Percentiles rank a stretch among this genome's conserved stretches.
These are phyloP conservation scores for Montifringilla adamsi DNA, from an alignment of 2,113 vertebrate species.

Conservation along the genomic window DNA sequence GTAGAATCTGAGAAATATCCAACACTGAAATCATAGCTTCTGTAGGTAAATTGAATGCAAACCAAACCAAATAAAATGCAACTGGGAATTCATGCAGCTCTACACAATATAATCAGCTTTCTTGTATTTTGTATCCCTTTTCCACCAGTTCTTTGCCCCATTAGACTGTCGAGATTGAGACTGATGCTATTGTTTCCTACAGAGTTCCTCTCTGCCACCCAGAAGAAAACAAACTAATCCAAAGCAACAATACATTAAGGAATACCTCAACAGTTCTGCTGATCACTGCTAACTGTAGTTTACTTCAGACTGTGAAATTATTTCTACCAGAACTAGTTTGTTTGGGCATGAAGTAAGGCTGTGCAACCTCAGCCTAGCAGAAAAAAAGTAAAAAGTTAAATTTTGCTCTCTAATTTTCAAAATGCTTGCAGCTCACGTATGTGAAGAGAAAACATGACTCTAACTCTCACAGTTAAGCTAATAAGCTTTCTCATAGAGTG, in stretches of 20 bases:
- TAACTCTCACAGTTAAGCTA: slow-evolving; percentile 37
- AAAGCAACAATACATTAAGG: slow-evolving; percentile 5
- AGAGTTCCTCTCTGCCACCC: not conserved
- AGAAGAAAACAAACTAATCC: slow-evolving; percentile 30
- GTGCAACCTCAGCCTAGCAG: not conserved
- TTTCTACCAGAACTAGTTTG: not conserved
- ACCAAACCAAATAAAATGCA: not conserved
- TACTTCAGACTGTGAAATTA: not conserved
- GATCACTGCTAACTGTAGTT: not conserved
- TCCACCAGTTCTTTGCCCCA: not conserved
- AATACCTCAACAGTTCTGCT: not conserved
- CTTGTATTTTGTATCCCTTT: not conserved
- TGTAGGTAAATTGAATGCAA: not conserved
- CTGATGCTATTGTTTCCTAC: slow-evolving; percentile 8
- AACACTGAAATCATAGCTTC: not conserved
- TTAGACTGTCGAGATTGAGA: not conserved
- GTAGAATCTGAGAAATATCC: not conserved
- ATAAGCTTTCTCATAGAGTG: slow-evolving; percentile 46
- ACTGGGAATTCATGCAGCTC: not conserved
- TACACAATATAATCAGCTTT: not conserved
- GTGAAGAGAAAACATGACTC: slow-evolving; percentile 21
- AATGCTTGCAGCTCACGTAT: not conserved
- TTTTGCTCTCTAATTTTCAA: not conserved
- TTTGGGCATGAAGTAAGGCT: not conserved
- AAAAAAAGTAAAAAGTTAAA: not conserved